Base-by-base conservation (phyloP, 2,888 invertebrate species). In the Drosophila anomelani region DNA sequence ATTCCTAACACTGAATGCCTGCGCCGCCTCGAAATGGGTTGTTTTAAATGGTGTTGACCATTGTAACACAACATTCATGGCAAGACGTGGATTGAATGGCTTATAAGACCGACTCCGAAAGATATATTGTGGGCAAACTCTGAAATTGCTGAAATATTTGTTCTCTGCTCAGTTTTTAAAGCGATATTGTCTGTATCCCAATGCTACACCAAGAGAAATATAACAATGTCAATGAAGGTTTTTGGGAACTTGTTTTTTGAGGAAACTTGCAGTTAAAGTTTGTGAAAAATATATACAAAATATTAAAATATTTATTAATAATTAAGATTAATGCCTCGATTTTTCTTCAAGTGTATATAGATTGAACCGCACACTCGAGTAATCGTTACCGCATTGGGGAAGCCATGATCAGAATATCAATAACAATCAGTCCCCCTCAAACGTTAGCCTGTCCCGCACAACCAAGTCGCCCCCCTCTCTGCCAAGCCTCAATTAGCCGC, bases 381-480 rank as follows among this genome's bases (percentile, higher is more conserved):
- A 34, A 55, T 72, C 51, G 38, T 8, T 74, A 66, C 72, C 69
- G 60, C 72, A 66, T 46, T 36, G 56, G 23, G 34, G 54, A 64
- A 75, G 66, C 75, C 62, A 55, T 73, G 73, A 58, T 56, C 63
- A 47, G 76, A 70, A 76, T 76, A 70, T 76, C 70, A 75, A 69
- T 76, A 58, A 59, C 76, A 51, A 54, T 67, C 56, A 38, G 43
- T 32, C 53, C 57, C 32, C 51, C 43, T 47, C 51, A 54, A 58
- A 57, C 49, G 41, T 15, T n/a, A 32, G 49, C 29, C 36, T 29
- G 39, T 39, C 46, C n/a, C 43, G 17, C 44, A 53, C 43, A 54
- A 44, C 46, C 9, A 43, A 46, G 44, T 58, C 26, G n/a, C 15
- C 26, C 4, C 26, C 26, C 26, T 26, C 34, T 53, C 69, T 54